These are phyloP conservation scores for Troides oblongomaculatus DNA, from an alignment of 2,888 invertebrate species.

Conservation along the genomic window DNA sequence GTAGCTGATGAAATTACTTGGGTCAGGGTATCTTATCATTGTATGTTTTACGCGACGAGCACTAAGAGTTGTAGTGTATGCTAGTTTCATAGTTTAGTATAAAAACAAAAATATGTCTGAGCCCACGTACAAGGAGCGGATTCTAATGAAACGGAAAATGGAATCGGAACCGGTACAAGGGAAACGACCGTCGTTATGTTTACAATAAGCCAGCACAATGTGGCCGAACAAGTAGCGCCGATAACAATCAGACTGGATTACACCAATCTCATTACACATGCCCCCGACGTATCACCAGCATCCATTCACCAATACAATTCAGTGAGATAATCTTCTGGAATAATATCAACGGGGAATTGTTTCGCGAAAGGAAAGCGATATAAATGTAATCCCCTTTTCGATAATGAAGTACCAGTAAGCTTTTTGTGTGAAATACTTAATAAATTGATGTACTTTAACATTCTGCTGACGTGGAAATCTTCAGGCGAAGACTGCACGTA, in stretches of 20 bases:
- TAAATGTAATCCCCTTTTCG: constrained; percentile 24
- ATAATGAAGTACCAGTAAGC: constrained; percentile 22
- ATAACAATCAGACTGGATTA: constrained; percentile 33
- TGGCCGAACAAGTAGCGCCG: constrained; percentile 29
- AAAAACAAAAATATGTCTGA: too few species aligned
- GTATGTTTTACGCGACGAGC: too few species aligned
- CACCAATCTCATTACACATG: constrained; percentile 36
- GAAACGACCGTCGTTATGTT: constrained; percentile 31
- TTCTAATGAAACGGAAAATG: constrained; percentile 29
- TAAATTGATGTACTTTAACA: too few species aligned
- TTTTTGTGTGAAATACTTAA: constrained; percentile 8
- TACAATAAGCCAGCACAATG: constrained; percentile 29
- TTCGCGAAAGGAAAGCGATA: constrained; percentile 22
- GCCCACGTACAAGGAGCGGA: neutral
- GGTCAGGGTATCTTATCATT: too few species aligned
- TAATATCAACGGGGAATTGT: constrained; percentile 30
- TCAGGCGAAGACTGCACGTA: too few species aligned
- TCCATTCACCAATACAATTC: constrained; percentile 35
- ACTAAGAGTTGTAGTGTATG: too few species aligned
- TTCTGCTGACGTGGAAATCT: too few species aligned
- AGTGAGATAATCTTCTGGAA: constrained; percentile 35
- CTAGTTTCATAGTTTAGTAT: too few species aligned
- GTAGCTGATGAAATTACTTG: neutral
- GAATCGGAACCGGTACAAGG: constrained; percentile 29
- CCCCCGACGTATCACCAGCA: constrained; percentile 31